phyloP scores from a whole-genome alignment of 2,888 invertebrate species.

The Congeria kusceri region DNA sequence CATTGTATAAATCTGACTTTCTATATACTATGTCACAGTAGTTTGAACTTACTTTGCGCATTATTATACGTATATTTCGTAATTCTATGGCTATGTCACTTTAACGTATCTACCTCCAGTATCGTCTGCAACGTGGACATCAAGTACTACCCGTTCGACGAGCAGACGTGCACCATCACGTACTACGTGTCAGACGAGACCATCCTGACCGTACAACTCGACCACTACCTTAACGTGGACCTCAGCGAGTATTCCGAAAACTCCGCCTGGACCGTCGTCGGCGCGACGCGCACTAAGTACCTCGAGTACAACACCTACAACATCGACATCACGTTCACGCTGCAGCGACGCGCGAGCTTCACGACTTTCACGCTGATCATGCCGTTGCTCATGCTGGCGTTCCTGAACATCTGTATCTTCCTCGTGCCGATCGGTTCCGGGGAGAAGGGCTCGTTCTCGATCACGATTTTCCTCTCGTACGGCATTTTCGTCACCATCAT shows the following conservation, averaged over 20 bases:
- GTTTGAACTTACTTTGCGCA: too few relatives aligned
- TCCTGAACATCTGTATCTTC: constrained; percentile 47
- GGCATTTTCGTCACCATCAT: constrained; percentile 51
- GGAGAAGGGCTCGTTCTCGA: constrained; percentile 53
- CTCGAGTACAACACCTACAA: constrained; percentile 20
- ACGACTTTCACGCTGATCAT: constrained; percentile 39
- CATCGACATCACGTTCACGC: constrained; percentile 29
- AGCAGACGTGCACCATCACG: constrained; percentile 40
- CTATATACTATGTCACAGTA: too few relatives aligned
- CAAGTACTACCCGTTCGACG: constrained; percentile 47
- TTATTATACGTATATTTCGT: too few relatives aligned
- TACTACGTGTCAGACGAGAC: constrained; percentile 51
- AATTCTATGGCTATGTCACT: too few relatives aligned
- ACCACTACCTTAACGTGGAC: constrained; percentile 10
- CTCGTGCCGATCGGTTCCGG: constrained; percentile 52
- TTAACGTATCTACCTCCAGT: constrained; percentile 17
- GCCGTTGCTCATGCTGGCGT: constrained; percentile 40
- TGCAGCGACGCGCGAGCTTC: constrained; percentile 39
- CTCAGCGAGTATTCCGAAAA: constrained; percentile 35
- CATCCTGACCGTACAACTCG: constrained; percentile 14
- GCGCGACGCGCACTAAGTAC: constrained; percentile 9
- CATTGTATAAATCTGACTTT: too few relatives aligned
- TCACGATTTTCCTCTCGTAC: constrained; percentile 54
- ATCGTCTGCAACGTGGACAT: constrained; percentile 47
- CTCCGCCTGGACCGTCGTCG: constrained; percentile 42